Evolutionary conservation across 2,113 vertebrate genomes (phyloP).

Genomic region (Xiphophorus hellerii): DNA sequence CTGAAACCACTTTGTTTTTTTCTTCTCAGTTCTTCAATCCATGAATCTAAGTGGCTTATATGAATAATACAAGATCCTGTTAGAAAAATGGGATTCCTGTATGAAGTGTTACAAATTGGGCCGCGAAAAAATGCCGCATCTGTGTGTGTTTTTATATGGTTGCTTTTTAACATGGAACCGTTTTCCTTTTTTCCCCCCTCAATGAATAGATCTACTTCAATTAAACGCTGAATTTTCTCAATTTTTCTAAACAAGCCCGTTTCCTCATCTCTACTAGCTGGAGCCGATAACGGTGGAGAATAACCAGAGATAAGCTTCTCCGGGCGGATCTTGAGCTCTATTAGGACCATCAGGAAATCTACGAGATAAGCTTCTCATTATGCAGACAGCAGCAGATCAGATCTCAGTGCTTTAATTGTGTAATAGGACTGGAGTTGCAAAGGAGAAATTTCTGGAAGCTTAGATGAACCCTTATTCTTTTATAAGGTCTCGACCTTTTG

Average conservation of each 20-base stretch:
- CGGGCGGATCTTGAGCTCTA: not conserved
- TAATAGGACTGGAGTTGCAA: not conserved
- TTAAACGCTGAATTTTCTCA: no score
- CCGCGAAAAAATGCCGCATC: no score
- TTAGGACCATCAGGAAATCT: not conserved
- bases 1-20: no score
- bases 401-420: not conserved
- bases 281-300: not conserved
- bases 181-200: no score
- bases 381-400: not conserved
- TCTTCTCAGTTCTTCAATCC: no score
- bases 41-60: no score
- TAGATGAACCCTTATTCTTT: not conserved
- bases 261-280: not conserved
- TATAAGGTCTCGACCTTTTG: not conserved
- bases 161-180: no score
- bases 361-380: constrained; percentile 2
- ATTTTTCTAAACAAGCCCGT: not conserved
- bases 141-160: no score
- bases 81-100: no score
- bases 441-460: not conserved
- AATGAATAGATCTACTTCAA: no score
- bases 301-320: not conserved
- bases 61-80: no score
- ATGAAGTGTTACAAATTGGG: no score